A percentile compares a stretch with the other conserved stretches of the same genome.
Conservation (phyloP, 2,888 invertebrate species). For the Seira ritae region DNA sequence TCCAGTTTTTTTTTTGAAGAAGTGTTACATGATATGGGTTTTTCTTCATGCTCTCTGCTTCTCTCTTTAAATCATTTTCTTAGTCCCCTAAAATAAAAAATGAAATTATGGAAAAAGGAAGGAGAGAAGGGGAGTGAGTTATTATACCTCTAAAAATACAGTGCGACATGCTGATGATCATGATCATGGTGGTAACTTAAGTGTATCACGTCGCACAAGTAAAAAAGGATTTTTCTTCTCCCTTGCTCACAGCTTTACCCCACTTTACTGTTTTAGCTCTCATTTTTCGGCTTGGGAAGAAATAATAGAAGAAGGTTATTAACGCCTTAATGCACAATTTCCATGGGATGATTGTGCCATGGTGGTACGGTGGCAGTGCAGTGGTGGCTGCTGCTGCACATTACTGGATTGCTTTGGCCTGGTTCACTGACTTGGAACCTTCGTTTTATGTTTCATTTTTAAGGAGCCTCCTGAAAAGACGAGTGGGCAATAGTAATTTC, state of each 20-base stretch:
- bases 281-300: conserved; percentile 59
- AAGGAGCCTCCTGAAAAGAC: no score
- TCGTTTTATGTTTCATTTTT: no score
- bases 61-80: conserved; percentile 22
- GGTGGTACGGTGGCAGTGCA: no score
- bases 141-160: neutral
- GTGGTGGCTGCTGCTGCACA: no score
- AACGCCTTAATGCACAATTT: conserved; percentile 61
- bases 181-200: conserved; percentile 11
- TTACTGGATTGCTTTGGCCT: no score
- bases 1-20: conserved; percentile 4
- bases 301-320: conserved; percentile 49
- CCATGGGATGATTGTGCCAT: conserved; percentile 11
- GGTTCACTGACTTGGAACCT: no score
- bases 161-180: no score
- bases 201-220: conserved; percentile 45
- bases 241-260: conserved; percentile 31
- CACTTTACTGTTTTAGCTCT: conserved; percentile 58
- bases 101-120: conserved; percentile 30
- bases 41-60: conserved; percentile 37
- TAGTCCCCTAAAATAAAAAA: conserved; percentile 9
- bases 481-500: no score
- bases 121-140: conserved; percentile 50
- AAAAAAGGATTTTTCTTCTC: conserved; percentile 17
- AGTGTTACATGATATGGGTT: conserved; percentile 43